phyloP scores from a whole-genome alignment of 92 coral and sea anemone species.

The Porites evermanni region DNA sequence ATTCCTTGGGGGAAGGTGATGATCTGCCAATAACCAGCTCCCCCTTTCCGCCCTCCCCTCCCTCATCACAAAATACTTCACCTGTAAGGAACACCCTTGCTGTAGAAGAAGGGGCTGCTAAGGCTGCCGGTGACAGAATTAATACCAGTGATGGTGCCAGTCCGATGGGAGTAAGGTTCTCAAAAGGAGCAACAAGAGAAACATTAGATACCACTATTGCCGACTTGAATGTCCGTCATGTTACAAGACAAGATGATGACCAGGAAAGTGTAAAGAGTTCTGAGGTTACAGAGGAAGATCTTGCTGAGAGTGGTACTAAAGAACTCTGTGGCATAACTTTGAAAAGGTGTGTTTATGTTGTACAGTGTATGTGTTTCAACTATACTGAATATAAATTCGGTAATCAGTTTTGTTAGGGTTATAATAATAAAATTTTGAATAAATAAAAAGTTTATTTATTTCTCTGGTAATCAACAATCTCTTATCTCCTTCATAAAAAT shows the following conservation, averaged over 20 bases:
- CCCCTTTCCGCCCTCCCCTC: slow-evolving; percentile 61
- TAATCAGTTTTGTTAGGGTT: no score
- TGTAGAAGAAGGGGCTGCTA: neutral
- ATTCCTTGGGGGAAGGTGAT: slow-evolving; percentile 55
- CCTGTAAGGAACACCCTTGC: slow-evolving; percentile 39
- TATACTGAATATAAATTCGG: no score
- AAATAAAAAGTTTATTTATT: no score
- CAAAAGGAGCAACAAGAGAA: slow-evolving; percentile 23
- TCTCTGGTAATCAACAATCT: no score
- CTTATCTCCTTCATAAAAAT: no score
- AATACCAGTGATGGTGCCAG: slow-evolving; percentile 43
- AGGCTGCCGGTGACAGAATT: slow-evolving; percentile 36
- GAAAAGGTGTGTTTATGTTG: slow-evolving; percentile 55
- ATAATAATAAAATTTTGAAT: no score
- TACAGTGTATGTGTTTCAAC: neutral
- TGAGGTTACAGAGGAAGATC: slow-evolving; percentile 12
- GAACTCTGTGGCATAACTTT: slow-evolving; percentile 68
- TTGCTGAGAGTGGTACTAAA: slow-evolving; percentile 22
- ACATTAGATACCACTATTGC: slow-evolving; percentile 65
- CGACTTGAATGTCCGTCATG: slow-evolving; percentile 65
- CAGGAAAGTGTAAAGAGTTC: slow-evolving; percentile 25
- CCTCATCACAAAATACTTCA: slow-evolving; percentile 39
- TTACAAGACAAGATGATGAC: neutral
- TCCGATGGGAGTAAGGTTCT: slow-evolving; percentile 88
- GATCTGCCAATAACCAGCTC: slow-evolving; percentile 50